Conservation (phyloP, 1,140 invertebrate species). For the Saccostrea glomerata region DNA sequence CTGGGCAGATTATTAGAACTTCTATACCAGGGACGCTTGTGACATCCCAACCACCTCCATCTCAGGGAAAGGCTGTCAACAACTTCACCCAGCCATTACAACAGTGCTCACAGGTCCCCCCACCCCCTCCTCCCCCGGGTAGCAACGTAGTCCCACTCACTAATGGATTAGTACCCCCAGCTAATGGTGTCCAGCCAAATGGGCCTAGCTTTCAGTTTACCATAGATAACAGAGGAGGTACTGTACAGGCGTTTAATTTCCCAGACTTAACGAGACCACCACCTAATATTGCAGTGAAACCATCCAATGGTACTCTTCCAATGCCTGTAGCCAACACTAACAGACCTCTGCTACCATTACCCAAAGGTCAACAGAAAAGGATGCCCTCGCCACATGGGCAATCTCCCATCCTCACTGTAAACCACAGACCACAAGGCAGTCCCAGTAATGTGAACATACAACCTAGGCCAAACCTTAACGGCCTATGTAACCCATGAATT, state of each 20-base stretch:
- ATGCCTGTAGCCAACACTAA: not conserved
- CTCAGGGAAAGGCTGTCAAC: constrained; percentile 49
- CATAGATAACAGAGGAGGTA: constrained; percentile 8
- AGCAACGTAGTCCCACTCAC: constrained; percentile 27
- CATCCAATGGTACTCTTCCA: constrained; percentile 6
- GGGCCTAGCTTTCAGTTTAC: constrained; percentile 19
- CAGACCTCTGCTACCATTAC: constrained; percentile 8
- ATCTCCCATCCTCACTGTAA: not conserved
- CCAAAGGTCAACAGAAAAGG: constrained; percentile 8
- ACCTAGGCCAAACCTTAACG: constrained; percentile 2
- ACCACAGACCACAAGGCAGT: constrained; percentile 19
- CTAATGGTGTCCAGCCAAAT: not conserved
- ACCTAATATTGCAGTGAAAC: constrained; percentile 43
- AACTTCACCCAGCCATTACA: constrained; percentile 41
- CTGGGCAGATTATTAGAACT: constrained; percentile 41
- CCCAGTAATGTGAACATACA: constrained; percentile 16
- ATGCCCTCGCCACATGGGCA: not conserved
- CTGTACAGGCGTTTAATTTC: constrained; percentile 48
- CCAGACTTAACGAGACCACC: constrained; percentile 53
- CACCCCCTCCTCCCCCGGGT: constrained; percentile 25
- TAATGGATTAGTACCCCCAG: constrained; percentile 34
- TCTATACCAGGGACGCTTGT: constrained; percentile 38
- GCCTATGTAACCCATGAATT: no score
- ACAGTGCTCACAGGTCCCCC: constrained; percentile 41
- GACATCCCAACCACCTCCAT: constrained; percentile 6